Evolutionary conservation across 2,113 vertebrate species (phyloP), one percentile per base, ranked within the genome.

Genomic region (Semnornis frantzii): DNA sequence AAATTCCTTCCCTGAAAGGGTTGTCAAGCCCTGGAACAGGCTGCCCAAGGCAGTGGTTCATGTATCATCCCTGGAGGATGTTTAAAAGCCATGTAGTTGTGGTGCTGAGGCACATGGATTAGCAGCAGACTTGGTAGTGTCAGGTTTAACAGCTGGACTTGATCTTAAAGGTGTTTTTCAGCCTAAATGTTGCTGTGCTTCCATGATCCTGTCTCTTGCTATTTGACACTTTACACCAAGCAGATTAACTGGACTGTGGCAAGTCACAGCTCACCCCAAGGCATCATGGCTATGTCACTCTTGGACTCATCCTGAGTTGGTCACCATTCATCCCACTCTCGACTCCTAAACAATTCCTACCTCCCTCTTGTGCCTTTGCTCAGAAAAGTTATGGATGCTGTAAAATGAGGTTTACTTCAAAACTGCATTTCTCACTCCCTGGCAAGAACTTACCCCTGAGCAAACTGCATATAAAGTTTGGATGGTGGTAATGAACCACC

Each of bases 191-290:
- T 25, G 12, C 23, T 52, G 50, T 52, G 23, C 12, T 50, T 50
- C 23, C 20, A 50, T 23, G 21, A 50, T 24, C 25, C 50, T 52
- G 14, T 52, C 42, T 21, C 25, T 9, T 39, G 39, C 31, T 15
- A 15, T 28, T 16, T 24, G 52, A 21, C 6, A 5, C 16, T 21
- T 54, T 15, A 48, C 39, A 28, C 20, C 24, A 9, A 39, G 60
- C 23, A 58, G 87, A 57, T 20, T 4, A 18, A 39, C 12, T 19
- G 62, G 31, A 60, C 27, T 16, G 37, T 30, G 70, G 55, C 44
- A 28, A 65, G 57, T 0, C 5, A 24, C 15, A 65, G 30, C 48
- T 77, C 69, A 25, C 4, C 13, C 19, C 5, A 0, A 27, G 12
- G 1, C 15, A 4, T 23, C 85, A 68, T 12, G 23, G 20, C 46